Evolutionary conservation across 2,888 invertebrate genomes (phyloP).

Genomic region (Eucriotettix oculatus): DNA sequence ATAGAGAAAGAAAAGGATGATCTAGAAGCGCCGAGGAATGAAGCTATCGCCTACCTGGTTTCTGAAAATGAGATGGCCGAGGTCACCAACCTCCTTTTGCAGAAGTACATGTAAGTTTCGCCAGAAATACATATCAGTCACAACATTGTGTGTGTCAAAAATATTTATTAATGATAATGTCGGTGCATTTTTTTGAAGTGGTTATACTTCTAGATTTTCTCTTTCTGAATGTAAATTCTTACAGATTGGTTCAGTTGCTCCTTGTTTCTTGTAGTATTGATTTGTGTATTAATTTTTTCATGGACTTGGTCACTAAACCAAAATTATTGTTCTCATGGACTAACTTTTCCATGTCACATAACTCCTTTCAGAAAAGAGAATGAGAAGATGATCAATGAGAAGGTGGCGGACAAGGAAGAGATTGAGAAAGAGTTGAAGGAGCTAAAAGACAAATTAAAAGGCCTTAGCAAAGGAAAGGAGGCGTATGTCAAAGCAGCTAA

Average conservation of each 20-base stretch:
- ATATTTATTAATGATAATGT: no score
- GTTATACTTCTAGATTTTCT: no score
- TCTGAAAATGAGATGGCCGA: constrained; percentile 58
- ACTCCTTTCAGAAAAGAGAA: constrained; percentile 31
- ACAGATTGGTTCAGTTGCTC: no score
- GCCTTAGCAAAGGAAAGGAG: constrained; percentile 36
- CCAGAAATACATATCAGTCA: no score
- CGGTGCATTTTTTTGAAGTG: no score
- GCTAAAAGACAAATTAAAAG: constrained; percentile 37
- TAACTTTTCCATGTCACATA: no score
- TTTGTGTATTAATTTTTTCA: no score
- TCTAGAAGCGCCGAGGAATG: constrained; percentile 59
- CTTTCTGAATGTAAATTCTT: no score
- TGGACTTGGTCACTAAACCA: no score
- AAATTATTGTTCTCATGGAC: no score
- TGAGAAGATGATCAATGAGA: constrained; percentile 34
- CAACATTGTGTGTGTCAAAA: no score
- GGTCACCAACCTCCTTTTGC: constrained; percentile 52
- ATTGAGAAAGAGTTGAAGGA: constrained; percentile 32
- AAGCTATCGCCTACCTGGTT: constrained; percentile 59
- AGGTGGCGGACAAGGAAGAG: constrained; percentile 36
- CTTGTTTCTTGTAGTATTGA: no score
- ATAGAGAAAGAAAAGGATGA: constrained; percentile 68
- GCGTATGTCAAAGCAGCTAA: constrained; percentile 17
- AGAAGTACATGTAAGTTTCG: constrained; percentile 44